Base-by-base conservation (phyloP, 2,888 invertebrate genomes). In the Chymomyza fuscimana region DNA sequence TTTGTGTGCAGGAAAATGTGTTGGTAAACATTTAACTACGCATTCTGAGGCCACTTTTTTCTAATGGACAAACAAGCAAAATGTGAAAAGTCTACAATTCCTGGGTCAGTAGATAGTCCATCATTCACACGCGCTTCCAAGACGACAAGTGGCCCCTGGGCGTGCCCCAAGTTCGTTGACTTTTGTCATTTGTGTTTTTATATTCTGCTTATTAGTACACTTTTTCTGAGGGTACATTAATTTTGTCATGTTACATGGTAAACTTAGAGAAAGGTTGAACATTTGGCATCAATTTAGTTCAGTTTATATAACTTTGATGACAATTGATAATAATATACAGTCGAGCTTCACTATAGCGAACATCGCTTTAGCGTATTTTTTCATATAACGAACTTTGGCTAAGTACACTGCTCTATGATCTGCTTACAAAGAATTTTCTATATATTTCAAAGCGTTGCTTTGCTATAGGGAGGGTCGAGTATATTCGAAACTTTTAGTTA, bases 41-140 rank as follows among this genome's bases (percentile, higher is more conserved):
- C 70, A 69, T 68, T 73, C 66, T 71, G 65, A 65, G 69, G 67
- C 67, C 60, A 52, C 69, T 69, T 1, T 74, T 63, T 63, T 62
- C 74, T 77, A 81, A 86, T 80, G 86, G 83, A 75, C 73, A 74
- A 68, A 63, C 67, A 67, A 76, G 67, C 65, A 65, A 66, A 67
- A 76, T 74, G 64, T 16, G 63, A n/a, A 40, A 15, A 15, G 59
- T 22, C 51, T 58, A 64, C 58, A 72, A 61, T 64, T 54, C 10
- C 22, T 65, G 52, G 32, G 29, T 65, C 63, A 51, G 63, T 6
- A 1, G 9, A 9, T 51, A 64, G 68, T 66, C 68, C 68, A 72
- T 75, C 75, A 64, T 65, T 75, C 72, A 75, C 77, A 69, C 77
- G 63, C 32, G 63, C 36, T 56, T 5, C 16, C n/a, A n/a, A 2